Percentiles rank a stretch among this genome's conserved stretches.
phyloP scores from a whole-genome alignment of 2,888 invertebrate species.

The Phytoseiulus persimilis region DNA sequence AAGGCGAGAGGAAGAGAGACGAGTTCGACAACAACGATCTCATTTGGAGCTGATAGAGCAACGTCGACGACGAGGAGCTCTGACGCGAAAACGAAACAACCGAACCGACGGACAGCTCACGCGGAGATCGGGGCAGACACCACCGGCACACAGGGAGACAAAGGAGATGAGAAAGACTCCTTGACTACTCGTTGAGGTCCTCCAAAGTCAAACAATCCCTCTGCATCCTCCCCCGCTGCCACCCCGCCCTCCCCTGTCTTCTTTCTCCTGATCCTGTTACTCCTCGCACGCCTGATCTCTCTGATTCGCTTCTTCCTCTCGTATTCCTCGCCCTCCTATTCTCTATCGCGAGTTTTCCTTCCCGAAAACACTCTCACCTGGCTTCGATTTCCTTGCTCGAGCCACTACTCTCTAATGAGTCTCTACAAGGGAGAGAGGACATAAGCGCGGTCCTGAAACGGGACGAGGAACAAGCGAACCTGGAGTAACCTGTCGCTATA shows the following conservation, averaged over 20 bases:
- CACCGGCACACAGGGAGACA: not conserved
- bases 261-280: not conserved
- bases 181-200: not conserved
- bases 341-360: not conserved
- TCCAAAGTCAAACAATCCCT: not conserved
- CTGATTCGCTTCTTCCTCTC: not conserved
- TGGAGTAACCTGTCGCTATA: not conserved
- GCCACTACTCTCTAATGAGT: not conserved
- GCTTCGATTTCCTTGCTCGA: not conserved
- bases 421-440: not conserved
- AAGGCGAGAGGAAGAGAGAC: not conserved
- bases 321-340: not conserved
- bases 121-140: not conserved
- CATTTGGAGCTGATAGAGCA: not conserved
- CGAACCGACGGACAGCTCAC: not conserved
- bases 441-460: not conserved
- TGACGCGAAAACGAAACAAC: not conserved
- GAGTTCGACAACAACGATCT: not conserved
- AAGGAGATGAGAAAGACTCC: not conserved
- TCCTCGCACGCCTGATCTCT: not conserved
- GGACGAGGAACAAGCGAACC: not conserved
- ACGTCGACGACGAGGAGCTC: not conserved
- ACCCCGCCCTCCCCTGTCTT: not conserved
- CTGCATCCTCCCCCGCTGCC: not conserved
- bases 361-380: not conserved